phyloP scores from a whole-genome alignment of 2,113 vertebrate genomes.

The Ceratotherium simum region DNA sequence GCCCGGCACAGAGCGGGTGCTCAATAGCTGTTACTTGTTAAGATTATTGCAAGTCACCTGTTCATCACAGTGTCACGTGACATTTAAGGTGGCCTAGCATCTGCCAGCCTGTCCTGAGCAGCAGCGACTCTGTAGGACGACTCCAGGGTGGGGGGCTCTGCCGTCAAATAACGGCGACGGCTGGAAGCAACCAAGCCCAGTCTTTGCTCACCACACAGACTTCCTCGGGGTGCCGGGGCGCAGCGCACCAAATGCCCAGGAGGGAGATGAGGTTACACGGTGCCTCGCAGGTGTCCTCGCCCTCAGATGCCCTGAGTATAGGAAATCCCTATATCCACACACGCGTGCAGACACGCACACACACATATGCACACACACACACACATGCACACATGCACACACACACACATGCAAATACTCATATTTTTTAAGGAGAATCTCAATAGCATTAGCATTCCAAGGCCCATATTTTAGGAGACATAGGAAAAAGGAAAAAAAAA shows the following conservation, averaged over 20 bases:
- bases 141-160: neutral
- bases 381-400: rapidly evolving
- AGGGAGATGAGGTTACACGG: rapidly evolving
- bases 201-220: neutral
- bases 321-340: neutral
- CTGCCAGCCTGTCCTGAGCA: no score
- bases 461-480: neutral
- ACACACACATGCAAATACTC: neutral
- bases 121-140: rapidly evolving
- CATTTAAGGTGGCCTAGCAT: rapidly evolving
- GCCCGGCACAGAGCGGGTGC: neutral
- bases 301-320: no score
- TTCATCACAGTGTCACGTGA: rapidly evolving
- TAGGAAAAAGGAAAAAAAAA: neutral
- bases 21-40: rapidly evolving
- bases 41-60: neutral
- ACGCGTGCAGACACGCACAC: neutral
- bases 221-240: rapidly evolving
- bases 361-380: neutral
- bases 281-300: no score
- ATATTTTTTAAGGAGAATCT: neutral
- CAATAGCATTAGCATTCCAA: neutral
- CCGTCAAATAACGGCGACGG: rapidly evolving
- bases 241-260: neutral
- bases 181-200: rapidly evolving